A percentile compares a stretch with the other conserved stretches of the same genome.
phyloP scores from a whole-genome alignment of 2,888 invertebrate species.

The Glaucopsyche alexis region DNA sequence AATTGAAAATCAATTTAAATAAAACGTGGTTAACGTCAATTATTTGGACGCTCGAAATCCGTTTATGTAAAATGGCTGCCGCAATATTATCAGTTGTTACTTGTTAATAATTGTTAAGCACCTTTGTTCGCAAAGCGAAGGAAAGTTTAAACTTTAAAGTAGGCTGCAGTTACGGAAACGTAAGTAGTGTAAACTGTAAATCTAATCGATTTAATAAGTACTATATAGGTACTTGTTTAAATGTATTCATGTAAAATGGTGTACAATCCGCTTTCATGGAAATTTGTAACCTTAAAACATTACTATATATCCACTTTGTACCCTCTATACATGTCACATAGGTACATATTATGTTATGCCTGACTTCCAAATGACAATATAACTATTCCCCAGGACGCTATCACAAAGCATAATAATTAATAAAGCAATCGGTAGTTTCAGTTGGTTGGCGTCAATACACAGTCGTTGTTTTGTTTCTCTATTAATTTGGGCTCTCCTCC shows the following conservation, averaged over 20 bases:
- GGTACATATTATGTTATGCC: no score
- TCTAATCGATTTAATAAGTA: not conserved
- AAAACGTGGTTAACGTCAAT: slow-evolving; percentile 8
- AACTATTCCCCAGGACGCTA: not conserved
- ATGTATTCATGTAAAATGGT: no score
- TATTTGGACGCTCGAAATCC: slow-evolving; percentile 12
- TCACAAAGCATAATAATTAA: not conserved
- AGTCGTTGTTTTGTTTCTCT: not conserved
- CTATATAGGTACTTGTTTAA: not conserved
- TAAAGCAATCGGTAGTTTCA: not conserved
- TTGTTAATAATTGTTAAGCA: not conserved
- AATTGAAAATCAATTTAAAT: slow-evolving; percentile 18
- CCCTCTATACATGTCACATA: no score
- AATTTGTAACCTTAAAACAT: no score
- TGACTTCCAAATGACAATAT: not conserved
- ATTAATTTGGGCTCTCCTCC: slow-evolving; percentile 3
- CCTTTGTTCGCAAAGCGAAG: not conserved
- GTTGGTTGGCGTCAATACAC: not conserved
- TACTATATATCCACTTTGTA: no score
- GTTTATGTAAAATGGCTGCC: not conserved
- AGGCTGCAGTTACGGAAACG: not conserved
- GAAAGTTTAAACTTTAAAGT: not conserved
- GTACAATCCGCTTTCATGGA: no score
- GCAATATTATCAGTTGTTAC: slow-evolving; percentile 12
- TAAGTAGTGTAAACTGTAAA: not conserved